These are phyloP conservation scores for Samia ricini DNA, from an alignment of 1,140 invertebrate genomes.

Conservation along the genomic window DNA sequence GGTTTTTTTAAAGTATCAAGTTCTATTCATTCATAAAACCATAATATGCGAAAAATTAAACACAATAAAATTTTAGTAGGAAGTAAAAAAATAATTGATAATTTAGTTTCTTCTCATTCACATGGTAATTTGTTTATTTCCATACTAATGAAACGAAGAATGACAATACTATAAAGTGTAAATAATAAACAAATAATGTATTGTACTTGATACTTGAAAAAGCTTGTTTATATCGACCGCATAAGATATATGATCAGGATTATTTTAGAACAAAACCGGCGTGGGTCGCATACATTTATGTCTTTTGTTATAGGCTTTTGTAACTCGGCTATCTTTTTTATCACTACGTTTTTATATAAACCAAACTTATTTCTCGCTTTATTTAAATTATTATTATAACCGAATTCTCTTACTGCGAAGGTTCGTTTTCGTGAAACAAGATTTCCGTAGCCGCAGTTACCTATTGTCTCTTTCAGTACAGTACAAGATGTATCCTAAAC, in stretches of 20 bases:
- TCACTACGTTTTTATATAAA: constrained; percentile 54
- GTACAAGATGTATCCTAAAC: constrained; percentile 44
- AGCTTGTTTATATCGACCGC: neutral
- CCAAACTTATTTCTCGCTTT: constrained; percentile 8
- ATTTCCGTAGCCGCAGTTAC: constrained; percentile 15
- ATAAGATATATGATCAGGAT: neutral
- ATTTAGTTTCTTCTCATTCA: neutral
- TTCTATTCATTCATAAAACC: too few species aligned
- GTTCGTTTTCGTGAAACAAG: constrained; percentile 21
- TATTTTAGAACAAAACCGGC: constrained; percentile 5
- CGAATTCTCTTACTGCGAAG: constrained; percentile 21
- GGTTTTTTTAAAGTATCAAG: too few species aligned
- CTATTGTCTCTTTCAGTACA: constrained; percentile 28
- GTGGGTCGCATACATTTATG: constrained; percentile 40
- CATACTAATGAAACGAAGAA: neutral
- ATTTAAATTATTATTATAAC: neutral
- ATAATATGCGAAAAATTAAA: too few species aligned
- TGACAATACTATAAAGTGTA: neutral
- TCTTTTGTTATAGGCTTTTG: constrained; percentile 65
- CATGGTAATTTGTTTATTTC: neutral
- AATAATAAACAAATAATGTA: too few species aligned
- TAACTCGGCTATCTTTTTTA: constrained; percentile 61
- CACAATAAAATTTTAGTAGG: too few species aligned
- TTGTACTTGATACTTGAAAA: neutral
- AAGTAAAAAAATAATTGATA: neutral